These are phyloP conservation scores for Neostethus bicornis DNA, from an alignment of 2,797 vertebrate species.

Conservation along the genomic window DNA sequence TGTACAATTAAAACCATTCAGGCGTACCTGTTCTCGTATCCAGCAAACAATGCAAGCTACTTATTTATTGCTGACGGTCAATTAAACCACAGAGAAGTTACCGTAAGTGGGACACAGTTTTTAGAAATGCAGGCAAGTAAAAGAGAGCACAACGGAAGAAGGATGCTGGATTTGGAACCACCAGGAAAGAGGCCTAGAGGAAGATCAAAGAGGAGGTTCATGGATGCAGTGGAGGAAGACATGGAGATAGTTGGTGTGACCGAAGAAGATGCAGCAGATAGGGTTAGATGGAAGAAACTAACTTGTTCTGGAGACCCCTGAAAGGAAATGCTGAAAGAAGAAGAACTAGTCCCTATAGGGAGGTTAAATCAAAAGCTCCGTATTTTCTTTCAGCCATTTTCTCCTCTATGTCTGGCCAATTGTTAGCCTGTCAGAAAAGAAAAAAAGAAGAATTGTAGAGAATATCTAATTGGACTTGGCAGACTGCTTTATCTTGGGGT, in stretches of 20 bases:
- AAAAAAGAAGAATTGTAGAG: constrained; percentile 30
- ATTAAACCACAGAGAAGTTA: neutral
- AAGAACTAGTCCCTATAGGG: constrained; percentile 18
- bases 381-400: constrained; percentile 22
- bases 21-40: constrained; percentile 11
- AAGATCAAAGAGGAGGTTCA: too few relatives aligned
- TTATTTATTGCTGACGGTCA: constrained; percentile 6
- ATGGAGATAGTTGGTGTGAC: too few relatives aligned
- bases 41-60: constrained; percentile 10
- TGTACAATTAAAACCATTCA: constrained; percentile 15
- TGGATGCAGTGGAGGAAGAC: too few relatives aligned
- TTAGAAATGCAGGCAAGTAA: neutral
- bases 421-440: constrained; percentile 28
- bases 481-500: constrained; percentile 33
- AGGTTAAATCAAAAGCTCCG: neutral
- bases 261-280: too few relatives aligned
- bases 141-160: too few relatives aligned
- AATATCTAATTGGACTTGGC: constrained; percentile 61
- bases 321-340: too few relatives aligned
- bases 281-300: too few relatives aligned
- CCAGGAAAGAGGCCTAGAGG: too few relatives aligned
- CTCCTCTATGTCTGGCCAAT: constrained; percentile 6
- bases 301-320: too few relatives aligned
- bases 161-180: too few relatives aligned
- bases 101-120: neutral